A percentile compares a stretch with the other conserved stretches of the same genome.
These are phyloP conservation scores for Ctenopoma kingsleyae DNA, from an alignment of 2,797 vertebrate genomes.

Conservation along the genomic window DNA sequence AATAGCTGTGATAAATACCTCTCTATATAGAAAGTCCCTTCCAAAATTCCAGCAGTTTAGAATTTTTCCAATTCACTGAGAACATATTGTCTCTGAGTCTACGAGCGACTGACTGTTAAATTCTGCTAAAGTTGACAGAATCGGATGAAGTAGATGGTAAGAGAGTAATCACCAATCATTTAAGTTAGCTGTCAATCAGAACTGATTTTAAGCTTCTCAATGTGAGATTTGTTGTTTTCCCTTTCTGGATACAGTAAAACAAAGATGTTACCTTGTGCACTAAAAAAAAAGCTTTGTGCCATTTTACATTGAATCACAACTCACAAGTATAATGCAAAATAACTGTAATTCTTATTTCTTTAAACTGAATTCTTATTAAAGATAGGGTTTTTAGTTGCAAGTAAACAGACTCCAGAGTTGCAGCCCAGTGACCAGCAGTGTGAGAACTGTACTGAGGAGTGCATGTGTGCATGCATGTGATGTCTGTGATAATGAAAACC, in stretches of 20 bases:
- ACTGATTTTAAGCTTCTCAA: background rate
- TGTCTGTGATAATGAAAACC: constrained; percentile 49
- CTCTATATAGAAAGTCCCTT: constrained; percentile 15
- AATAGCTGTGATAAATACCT: constrained; percentile 48
- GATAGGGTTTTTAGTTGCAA: background rate
- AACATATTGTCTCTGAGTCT: constrained; percentile 3
- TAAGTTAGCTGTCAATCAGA: background rate
- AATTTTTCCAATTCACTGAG: background rate
- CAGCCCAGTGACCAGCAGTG: constrained; percentile 7
- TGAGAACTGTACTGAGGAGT: constrained; percentile 2
- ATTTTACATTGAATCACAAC: background rate
- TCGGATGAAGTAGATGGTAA: background rate
- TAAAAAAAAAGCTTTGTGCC: background rate
- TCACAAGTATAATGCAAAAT: background rate
- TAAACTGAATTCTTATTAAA: background rate
- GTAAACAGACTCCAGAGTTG: constrained; percentile 8
- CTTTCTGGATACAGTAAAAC: background rate
- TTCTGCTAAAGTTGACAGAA: background rate
- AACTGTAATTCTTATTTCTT: background rate
- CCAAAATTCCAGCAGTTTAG: constrained; percentile 11
- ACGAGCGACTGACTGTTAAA: background rate
- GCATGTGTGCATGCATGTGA: constrained; percentile 9
- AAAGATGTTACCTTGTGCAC: background rate
- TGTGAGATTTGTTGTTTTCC: background rate
- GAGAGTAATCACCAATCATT: background rate